A percentile compares a stretch with the other conserved stretches of the same genome.
Conservation (phyloP, 2,113 vertebrate genomes). For the Rattus rattus region DNA sequence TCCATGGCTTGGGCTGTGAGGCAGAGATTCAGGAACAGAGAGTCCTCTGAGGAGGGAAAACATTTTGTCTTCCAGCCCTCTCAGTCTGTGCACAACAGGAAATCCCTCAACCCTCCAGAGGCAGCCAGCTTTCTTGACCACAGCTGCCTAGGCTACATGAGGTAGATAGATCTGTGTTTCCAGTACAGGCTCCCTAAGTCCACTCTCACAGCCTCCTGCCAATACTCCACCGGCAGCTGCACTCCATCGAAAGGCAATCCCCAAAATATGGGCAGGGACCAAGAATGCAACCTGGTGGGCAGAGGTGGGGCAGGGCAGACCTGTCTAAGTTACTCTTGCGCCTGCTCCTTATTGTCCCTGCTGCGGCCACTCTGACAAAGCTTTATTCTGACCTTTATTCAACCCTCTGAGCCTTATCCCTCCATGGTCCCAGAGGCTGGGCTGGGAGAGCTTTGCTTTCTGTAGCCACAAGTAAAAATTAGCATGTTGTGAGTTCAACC, state of each 20-base stretch:
- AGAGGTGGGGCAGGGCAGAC: accelerated
- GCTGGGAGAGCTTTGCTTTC: not conserved
- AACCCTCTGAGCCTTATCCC: not conserved
- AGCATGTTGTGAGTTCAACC: not conserved
- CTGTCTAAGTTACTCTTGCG: not conserved
- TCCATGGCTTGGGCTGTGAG: not conserved
- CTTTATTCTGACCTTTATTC: not conserved
- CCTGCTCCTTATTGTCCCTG: not conserved
- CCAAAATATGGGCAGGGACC: not conserved
- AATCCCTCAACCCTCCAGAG: constrained; percentile 78
- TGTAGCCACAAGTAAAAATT: not conserved
- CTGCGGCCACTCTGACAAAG: not conserved
- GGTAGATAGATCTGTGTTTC: not conserved
- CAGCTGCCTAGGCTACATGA: not conserved
- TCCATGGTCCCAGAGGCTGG: not conserved
- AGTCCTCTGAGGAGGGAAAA: constrained; percentile 57
- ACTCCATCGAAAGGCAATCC: not conserved
- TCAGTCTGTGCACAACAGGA: constrained; percentile 70
- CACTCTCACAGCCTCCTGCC: not conserved
- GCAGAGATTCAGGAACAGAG: constrained; percentile 25
- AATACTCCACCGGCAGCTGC: not conserved
- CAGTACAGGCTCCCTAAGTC: not conserved
- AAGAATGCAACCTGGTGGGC: not conserved
- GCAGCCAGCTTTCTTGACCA: constrained; percentile 30
- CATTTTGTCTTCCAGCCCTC: constrained; percentile 71